phyloP scores from a whole-genome alignment of 2,888 invertebrate species.

The Barypeithes pellucidus region DNA sequence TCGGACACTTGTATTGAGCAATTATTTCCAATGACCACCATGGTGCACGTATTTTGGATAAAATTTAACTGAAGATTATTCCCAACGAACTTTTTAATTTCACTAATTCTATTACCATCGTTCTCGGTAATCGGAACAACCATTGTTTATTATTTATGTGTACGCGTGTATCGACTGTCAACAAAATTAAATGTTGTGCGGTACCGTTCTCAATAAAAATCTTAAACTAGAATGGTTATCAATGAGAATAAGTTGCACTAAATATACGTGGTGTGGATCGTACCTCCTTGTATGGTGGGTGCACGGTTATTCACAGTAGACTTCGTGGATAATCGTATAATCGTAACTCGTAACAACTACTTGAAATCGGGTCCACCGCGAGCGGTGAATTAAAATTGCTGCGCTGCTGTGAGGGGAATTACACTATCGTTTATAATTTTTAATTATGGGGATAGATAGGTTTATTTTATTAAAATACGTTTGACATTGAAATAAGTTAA shows the following conservation, averaged over 20 bases:
- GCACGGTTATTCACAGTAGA: constrained; percentile 32
- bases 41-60: constrained; percentile 36
- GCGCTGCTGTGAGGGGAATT: constrained; percentile 2
- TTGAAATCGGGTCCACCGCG: neutral
- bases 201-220: constrained; percentile 16
- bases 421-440: constrained; percentile 8
- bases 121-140: constrained; percentile 35
- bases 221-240: constrained; percentile 24
- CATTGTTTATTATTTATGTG: constrained; percentile 31
- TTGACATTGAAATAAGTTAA: constrained; percentile 6
- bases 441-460: neutral
- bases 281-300: neutral
- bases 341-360: neutral
- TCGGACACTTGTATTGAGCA: constrained; percentile 44
- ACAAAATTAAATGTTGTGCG: constrained; percentile 2
- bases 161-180: neutral
- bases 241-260: constrained; percentile 15
- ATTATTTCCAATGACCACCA: constrained; percentile 55
- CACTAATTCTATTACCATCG: constrained; percentile 7
- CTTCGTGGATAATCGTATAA: constrained; percentile 29
- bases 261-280: constrained; percentile 32
- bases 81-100: constrained; percentile 48
- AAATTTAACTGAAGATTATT: constrained; percentile 51
- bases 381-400: constrained; percentile 4
- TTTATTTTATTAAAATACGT: neutral